Conservation (phyloP, 1,140 invertebrate genomes). For the Aphis gossypii region DNA sequence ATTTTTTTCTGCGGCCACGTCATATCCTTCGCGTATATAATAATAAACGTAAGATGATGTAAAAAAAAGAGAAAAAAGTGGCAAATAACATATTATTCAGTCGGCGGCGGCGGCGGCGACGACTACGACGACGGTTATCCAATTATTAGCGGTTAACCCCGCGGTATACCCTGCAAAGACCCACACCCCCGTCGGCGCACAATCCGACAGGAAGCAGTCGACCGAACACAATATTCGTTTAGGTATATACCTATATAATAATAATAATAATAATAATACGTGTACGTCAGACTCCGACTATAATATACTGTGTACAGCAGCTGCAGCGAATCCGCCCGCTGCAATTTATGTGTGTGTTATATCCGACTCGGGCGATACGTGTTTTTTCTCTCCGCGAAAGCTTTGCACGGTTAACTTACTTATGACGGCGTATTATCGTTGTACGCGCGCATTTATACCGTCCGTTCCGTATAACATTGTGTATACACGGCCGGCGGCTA, state of each 20-base stretch:
- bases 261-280: neutral
- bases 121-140: conserved; percentile 7
- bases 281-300: neutral
- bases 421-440: neutral
- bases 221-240: conserved; percentile 12
- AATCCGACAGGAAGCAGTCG: conserved; percentile 5
- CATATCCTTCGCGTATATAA: neutral
- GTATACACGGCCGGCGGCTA: conserved; percentile 35
- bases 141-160: conserved; percentile 24
- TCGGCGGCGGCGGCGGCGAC: neutral
- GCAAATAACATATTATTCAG: neutral
- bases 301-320: neutral
- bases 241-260: neutral
- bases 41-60: neutral
- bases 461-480: neutral
- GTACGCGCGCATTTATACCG: neutral
- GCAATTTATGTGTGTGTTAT: neutral
- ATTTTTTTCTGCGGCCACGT: neutral
- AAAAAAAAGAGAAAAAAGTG: neutral
- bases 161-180: too few relatives aligned
- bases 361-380: neutral
- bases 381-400: conserved; percentile 42
- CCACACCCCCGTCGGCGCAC: neutral
- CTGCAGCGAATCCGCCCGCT: neutral
- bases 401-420: conserved; percentile 56